Evolutionary conservation across 2,888 invertebrate genomes (phyloP).

Genomic region (Crocallis elinguaria): DNA sequence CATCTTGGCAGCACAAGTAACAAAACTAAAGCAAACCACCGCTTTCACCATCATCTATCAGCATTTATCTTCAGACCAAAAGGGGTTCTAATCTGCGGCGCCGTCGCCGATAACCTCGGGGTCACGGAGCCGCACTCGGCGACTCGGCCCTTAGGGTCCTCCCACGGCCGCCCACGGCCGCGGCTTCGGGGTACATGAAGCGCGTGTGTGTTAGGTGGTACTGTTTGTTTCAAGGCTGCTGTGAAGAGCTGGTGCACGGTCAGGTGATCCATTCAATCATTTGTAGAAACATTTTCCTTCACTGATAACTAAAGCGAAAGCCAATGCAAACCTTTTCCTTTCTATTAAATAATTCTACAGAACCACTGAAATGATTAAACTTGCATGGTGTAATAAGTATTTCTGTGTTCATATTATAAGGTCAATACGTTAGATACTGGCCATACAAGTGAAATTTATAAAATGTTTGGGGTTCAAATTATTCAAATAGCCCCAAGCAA

Average conservation of each 20-base stretch:
- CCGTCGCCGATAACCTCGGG: slow-evolving; percentile 31
- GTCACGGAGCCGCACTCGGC: slow-evolving; percentile 17
- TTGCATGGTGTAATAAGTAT: no score
- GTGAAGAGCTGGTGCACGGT: not conserved
- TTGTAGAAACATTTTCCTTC: no score
- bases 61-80: slow-evolving; percentile 20
- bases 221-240: not conserved
- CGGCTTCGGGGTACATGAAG: slow-evolving; percentile 4
- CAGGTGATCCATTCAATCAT: no score
- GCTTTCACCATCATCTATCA: slow-evolving; percentile 8
- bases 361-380: no score
- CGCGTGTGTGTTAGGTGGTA: not conserved
- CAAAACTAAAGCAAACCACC: not conserved
- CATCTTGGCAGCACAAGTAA: not conserved
- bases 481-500: no score
- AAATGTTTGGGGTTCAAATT: no score
- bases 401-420: no score
- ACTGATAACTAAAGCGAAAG: no score
- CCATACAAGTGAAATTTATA: no score
- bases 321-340: no score
- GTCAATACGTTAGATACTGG: no score
- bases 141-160: slow-evolving; percentile 20
- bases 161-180: slow-evolving; percentile 26
- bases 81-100: slow-evolving; percentile 28
- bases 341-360: no score